These are phyloP conservation scores for Drosophila atroscutellata DNA, from an alignment of 2,888 invertebrate species.

Conservation along the genomic window DNA sequence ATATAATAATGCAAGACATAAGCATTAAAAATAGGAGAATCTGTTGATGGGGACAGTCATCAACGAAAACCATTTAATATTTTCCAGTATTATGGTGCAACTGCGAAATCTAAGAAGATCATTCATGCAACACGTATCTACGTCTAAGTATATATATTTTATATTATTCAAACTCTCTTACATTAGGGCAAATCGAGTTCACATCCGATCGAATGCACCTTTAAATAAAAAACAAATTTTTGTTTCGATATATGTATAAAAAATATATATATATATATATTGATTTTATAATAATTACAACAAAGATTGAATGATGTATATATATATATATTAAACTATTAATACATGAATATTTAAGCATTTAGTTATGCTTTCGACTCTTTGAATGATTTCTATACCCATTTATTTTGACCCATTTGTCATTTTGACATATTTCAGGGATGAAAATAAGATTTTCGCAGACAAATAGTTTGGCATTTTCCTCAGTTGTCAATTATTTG, in stretches of 20 bases:
- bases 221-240: slow-evolving; percentile 22
- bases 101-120: background rate
- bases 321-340: background rate
- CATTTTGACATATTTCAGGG: background rate
- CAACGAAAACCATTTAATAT: background rate
- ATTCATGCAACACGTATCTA: slow-evolving; percentile 20
- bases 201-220: slow-evolving; percentile 25
- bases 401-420: too few species aligned
- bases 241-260: slow-evolving; percentile 22
- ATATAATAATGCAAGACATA: background rate
- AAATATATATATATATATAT: too few species aligned
- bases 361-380: background rate
- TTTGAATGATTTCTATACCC: background rate
- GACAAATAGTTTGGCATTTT: background rate
- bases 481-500: background rate
- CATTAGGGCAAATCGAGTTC: slow-evolving; percentile 33
- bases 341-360: too few species aligned
- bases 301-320: background rate
- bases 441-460: background rate
- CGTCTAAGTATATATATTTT: background rate
- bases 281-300: too few species aligned
- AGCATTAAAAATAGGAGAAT: background rate
- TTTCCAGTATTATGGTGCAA: background rate
- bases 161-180: slow-evolving; percentile 20
- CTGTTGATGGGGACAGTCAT: background rate